Base-by-base conservation (phyloP, 2,797 vertebrate genomes). In the Arnoldichthys spilopterus region DNA sequence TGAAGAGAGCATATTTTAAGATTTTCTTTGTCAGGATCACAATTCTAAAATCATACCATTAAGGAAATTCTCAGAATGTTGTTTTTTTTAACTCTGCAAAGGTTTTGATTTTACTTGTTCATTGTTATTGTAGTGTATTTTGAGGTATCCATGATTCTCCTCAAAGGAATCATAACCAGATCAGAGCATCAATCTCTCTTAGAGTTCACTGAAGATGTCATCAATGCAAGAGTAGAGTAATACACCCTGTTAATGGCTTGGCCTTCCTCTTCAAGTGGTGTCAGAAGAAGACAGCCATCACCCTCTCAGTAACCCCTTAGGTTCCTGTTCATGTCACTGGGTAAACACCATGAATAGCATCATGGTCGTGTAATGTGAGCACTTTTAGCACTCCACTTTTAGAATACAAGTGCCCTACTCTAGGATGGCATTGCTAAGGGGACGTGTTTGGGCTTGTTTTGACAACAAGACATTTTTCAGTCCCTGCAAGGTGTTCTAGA, bases 361-460 rank as follows among this genome's bases (percentile, higher is more conserved):
- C 72, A 43, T 73, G 80, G 90, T 83, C 85, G 87, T 93, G 91
- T 90, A 85, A 91, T 91, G 89, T 89, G 26, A 56, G 45, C 71
- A 77, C 80, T 76, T 69, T n/a, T n/a, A n/a, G n/a, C n/a, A n/a
- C 70, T 89, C 81, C 88, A 83, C 82, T 90, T 90, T 85, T 92
- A 90, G 87, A 92, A 90, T 74, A 78, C 88, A 86, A 84, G 82
- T 88, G 85, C 86, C 86, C 82, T 77, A 63, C 83, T 86, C 83
- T 85, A 89, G 89, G 90, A 90, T 88, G 85, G 88, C 87, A 87
- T 66, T 85, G 82, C 90, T 89, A 82, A 87, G 82, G 83, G 82
- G 85, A 90, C 85, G 75, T 92, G 90, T 87, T 87, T 88, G 89
- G 90, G 86, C 90, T 86, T 87, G 92, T 87, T 73, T 81, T 79